Conservation (phyloP, 2,888 invertebrate species). For the Callyntrura sp. region DNA sequence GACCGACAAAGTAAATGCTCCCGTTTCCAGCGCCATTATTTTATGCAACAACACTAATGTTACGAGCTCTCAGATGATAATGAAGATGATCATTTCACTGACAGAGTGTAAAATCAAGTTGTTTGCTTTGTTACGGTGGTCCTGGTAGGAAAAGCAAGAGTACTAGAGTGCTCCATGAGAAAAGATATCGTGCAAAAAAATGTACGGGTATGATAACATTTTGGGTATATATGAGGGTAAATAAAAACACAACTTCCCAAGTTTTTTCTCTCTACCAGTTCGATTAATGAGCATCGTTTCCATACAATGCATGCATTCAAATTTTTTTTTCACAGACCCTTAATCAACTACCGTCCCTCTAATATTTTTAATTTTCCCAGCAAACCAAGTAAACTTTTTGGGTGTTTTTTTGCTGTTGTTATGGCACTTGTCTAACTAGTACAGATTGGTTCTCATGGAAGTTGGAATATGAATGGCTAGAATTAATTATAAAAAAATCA, state of each 20-base stretch:
- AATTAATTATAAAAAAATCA: slow-evolving; percentile 12
- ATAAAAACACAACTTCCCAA: not conserved
- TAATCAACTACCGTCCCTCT: not conserved
- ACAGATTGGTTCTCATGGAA: not conserved
- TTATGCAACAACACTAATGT: not conserved
- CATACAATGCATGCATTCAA: not conserved
- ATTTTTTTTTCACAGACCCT: not conserved
- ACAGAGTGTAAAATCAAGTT: not conserved
- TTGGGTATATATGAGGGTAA: not conserved
- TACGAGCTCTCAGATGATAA: not conserved
- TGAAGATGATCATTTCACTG: not conserved
- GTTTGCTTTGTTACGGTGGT: not conserved
- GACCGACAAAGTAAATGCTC: not conserved
- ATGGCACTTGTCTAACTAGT: not conserved
- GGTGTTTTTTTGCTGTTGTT: not conserved
- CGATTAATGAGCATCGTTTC: slow-evolving; percentile 25
- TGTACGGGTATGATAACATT: not conserved
- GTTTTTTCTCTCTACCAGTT: not conserved
- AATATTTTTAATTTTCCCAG: slow-evolving; percentile 8
- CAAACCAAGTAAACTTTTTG: not conserved
- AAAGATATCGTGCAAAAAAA: not conserved
- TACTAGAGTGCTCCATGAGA: not conserved
- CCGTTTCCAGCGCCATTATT: not conserved
- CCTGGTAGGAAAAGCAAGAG: no score
- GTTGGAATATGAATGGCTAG: not conserved